Evolutionary conservation across 1,140 invertebrate genomes (phyloP).

Genomic region (Nomia melanderi): DNA sequence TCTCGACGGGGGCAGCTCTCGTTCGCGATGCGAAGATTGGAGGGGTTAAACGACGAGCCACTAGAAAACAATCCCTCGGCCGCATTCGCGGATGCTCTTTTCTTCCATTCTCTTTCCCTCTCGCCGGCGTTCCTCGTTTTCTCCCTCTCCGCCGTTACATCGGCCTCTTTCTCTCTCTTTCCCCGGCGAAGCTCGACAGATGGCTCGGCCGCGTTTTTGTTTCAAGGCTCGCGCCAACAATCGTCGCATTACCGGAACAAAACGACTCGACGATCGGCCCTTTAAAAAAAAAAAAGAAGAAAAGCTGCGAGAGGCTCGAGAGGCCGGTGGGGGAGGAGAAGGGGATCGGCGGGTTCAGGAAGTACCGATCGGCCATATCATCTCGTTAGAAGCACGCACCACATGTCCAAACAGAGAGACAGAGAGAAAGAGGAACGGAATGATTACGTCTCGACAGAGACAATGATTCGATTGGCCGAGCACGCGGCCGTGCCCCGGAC

Average conservation of each 20-base stretch:
- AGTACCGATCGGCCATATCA: conserved; percentile 60
- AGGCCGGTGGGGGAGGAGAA: conserved; percentile 25
- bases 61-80: conserved; percentile 77
- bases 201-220: conserved; percentile 78
- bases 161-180: conserved; percentile 10
- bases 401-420: conserved; percentile 77
- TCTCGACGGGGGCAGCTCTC: conserved; percentile 34
- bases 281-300: conserved; percentile 46
- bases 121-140: conserved; percentile 49
- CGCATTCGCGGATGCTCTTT: conserved; percentile 73
- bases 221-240: conserved; percentile 77
- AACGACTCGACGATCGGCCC: conserved; percentile 74
- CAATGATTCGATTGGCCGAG: conserved; percentile 59
- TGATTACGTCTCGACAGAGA: conserved; percentile 37
- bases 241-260: conserved; percentile 79
- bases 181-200: conserved; percentile 71
- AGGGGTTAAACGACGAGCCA: conserved; percentile 79
- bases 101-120: conserved; percentile 61
- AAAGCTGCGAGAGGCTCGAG: conserved; percentile 49
- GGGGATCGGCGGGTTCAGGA: conserved; percentile 54
- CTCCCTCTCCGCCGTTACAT: conserved; percentile 54
- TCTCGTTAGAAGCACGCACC: conserved; percentile 69
- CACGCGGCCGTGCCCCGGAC: conserved; percentile 42
- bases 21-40: conserved; percentile 58
- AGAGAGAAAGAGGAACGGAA: conserved; percentile 32